Base-by-base conservation (phyloP, 2,888 invertebrate genomes). In the Furcula furcula region DNA sequence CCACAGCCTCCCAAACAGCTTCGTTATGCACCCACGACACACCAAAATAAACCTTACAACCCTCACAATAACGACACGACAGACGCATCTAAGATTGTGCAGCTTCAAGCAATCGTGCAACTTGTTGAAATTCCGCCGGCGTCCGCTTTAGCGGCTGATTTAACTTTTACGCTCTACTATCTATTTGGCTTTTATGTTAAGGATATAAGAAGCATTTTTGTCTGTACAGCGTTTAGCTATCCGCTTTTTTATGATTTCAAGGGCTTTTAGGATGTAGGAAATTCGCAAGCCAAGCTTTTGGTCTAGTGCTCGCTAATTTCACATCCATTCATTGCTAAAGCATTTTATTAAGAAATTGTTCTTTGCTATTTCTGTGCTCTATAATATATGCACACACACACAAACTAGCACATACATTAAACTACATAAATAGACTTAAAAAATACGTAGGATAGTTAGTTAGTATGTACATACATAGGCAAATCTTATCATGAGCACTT, bases 61-160 rank as follows among this genome's bases (percentile, higher is more conserved):
- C 13, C 9, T 16, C 3, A 44, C 6, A 42, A 65, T 68, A 82
- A 67, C 63, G 55, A 33, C 37, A 46, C 16, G 40, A 38, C 36
- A 32, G 48, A 36, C 40, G 53, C 44, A 59, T 56, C 57, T 40
- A 56, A 46, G 59, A 65, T 58, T 53, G 59, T 64, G 67, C 61
- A 65, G 66, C 62, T 61, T 53, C 46, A 71, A 73, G 58, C 70
- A 65, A 65, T 70, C 69, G 73, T 71, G 78, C 75, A 78, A 84
- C 86, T 87, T 86, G 86, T 86, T 87, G 86, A 84, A 86, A 87
- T 87, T 87, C 86, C 81, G 75, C 63, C 75, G 74, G 63, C 81
- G 83, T 84, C 64, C 78, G 74, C 65, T 70, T 66, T 64, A 65
- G 69, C 70, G 57, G 65, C 69, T 61, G 70, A 76, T 73, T 80